phyloP scores from a whole-genome alignment of 2,113 vertebrate genomes.

The Brevimyrus niger region DNA sequence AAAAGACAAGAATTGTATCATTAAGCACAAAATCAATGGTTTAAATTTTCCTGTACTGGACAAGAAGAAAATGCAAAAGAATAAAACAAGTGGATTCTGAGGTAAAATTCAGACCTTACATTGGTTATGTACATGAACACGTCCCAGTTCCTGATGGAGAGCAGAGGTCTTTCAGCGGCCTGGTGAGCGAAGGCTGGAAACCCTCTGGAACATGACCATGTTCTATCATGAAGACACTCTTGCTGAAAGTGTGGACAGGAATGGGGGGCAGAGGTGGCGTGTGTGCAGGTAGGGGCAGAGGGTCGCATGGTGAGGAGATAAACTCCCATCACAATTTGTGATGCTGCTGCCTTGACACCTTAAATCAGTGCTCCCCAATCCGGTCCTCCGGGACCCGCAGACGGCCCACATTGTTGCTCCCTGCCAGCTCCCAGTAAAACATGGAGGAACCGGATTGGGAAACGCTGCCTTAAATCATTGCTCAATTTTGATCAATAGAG shows the following conservation, averaged over 20 bases:
- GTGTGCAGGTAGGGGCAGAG: no score
- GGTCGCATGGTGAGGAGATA: background rate
- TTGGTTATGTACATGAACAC: background rate
- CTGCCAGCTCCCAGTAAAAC: background rate
- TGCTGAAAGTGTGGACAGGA: background rate
- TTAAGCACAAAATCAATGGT: background rate
- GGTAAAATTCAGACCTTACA: background rate
- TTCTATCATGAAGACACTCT: background rate
- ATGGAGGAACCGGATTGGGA: background rate
- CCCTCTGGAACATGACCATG: background rate
- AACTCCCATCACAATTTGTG: background rate
- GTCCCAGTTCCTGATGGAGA: background rate
- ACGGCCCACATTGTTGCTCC: background rate
- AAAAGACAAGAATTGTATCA: background rate
- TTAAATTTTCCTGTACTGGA: background rate
- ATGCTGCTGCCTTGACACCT: background rate
- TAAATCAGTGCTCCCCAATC: background rate
- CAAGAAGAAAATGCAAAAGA: background rate
- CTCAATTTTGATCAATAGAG: background rate
- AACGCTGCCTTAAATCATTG: background rate
- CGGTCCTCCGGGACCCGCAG: no score
- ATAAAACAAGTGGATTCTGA: background rate
- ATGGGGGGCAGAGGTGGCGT: background rate
- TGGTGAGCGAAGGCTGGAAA: background rate
- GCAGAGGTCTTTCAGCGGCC: background rate